These are phyloP conservation scores for Deilephila porcellus DNA, from an alignment of 2,888 invertebrate genomes.

Conservation along the genomic window DNA sequence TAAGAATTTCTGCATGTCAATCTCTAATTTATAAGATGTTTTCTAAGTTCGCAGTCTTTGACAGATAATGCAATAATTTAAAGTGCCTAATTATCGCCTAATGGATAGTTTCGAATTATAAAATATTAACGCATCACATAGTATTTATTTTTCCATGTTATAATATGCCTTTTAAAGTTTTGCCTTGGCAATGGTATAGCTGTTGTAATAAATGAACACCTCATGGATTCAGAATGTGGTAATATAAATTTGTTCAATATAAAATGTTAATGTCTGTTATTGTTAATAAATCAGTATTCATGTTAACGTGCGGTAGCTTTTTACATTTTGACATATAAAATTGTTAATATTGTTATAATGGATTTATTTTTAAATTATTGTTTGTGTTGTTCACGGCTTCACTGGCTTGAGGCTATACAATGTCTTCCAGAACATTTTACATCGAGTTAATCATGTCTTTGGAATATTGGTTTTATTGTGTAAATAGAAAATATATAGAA, in stretches of 20 bases:
- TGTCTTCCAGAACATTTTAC: slow-evolving; percentile 70
- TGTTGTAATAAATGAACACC: slow-evolving; percentile 33
- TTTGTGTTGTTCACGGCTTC: slow-evolving; percentile 32
- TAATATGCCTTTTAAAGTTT: slow-evolving; percentile 40
- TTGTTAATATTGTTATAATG: slow-evolving; percentile 40
- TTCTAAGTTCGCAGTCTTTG: slow-evolving; percentile 19
- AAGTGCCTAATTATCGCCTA: slow-evolving; percentile 49
- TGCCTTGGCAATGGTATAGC: slow-evolving; percentile 31
- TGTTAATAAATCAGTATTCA: slow-evolving; percentile 42
- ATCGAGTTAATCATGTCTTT: slow-evolving; percentile 58
- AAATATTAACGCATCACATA: slow-evolving; percentile 7
- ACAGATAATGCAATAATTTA: slow-evolving; percentile 17
- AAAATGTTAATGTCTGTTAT: slow-evolving; percentile 27
- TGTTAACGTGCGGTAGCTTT: slow-evolving; percentile 36
- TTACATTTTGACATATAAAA: slow-evolving; percentile 32
- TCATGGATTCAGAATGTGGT: slow-evolving; percentile 36
- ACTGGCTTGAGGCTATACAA: slow-evolving; percentile 51
- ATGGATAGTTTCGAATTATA: slow-evolving; percentile 29
- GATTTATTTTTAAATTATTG: slow-evolving; percentile 42
- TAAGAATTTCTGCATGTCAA: slow-evolving; percentile 1
- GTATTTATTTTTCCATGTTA: slow-evolving; percentile 25
- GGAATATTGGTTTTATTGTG: slow-evolving; percentile 66
- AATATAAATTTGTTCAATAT: slow-evolving; percentile 28
- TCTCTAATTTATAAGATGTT: slow-evolving; percentile 15
- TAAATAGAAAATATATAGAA: slow-evolving; percentile 36